phyloP scores from a whole-genome alignment of 1,140 invertebrate genomes.

The Euwallacea similis region DNA sequence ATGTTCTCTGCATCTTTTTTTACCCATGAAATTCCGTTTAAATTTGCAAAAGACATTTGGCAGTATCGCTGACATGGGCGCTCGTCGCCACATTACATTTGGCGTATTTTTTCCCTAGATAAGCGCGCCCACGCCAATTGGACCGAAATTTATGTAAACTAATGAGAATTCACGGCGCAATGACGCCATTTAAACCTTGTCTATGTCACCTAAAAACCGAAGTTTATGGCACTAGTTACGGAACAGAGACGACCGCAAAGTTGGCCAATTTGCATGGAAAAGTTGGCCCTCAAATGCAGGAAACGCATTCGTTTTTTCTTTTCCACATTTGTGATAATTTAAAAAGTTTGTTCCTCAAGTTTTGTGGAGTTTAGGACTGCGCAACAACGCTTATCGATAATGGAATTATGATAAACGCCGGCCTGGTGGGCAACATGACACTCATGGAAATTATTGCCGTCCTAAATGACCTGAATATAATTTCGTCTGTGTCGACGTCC shows the following conservation, averaged over 20 bases:
- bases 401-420: not conserved
- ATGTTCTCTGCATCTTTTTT: no score
- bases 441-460: slow-evolving; percentile 7
- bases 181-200: not conserved
- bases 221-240: not conserved
- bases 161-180: not conserved
- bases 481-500: slow-evolving; percentile 13
- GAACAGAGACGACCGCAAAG: no score
- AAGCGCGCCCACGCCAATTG: not conserved
- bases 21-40: no score
- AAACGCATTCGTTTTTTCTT: not conserved
- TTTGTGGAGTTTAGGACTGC: not conserved
- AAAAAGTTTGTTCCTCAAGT: not conserved
- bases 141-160: slow-evolving; percentile 3
- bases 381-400: not conserved
- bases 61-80: no score
- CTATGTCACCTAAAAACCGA: not conserved
- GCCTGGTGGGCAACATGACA: not conserved
- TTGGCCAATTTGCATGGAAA: no score
- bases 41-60: no score
- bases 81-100: not conserved
- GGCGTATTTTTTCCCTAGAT: not conserved
- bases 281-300: not conserved
- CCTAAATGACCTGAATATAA: slow-evolving; percentile 17
- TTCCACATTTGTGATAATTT: not conserved